Conservation (phyloP, 1,140 invertebrate species). For the Drosophila kikkawai region DNA sequence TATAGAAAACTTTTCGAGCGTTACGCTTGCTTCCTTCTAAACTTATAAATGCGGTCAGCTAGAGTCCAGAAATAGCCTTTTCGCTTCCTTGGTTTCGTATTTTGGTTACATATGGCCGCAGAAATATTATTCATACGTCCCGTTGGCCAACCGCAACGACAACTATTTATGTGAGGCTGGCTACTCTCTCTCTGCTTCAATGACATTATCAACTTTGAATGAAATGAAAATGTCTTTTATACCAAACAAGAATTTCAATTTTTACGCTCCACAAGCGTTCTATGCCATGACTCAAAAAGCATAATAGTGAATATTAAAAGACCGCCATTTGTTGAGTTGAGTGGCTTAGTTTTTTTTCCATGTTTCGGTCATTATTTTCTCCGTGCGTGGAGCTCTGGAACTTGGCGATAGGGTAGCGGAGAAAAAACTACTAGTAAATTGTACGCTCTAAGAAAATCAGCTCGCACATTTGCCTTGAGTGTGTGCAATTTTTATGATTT, state of each 20-base stretch:
- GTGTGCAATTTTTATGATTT: slow-evolving; percentile 42
- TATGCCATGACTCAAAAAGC: background rate
- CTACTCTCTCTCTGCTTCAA: slow-evolving; percentile 28
- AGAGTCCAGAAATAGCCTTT: slow-evolving; percentile 25
- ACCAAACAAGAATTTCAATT: slow-evolving; percentile 37
- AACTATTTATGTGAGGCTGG: slow-evolving; percentile 57
- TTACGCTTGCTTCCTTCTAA: background rate
- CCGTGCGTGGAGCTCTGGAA: background rate
- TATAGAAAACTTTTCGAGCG: slow-evolving; percentile 2
- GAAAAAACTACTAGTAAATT: slow-evolving; percentile 27
- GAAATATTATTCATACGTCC: slow-evolving; percentile 64
- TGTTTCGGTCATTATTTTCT: slow-evolving; percentile 19
- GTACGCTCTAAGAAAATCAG: slow-evolving; percentile 37
- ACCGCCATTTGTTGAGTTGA: slow-evolving; percentile 26
- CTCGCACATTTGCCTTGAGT: slow-evolving; percentile 21
- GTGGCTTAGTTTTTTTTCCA: slow-evolving; percentile 38
- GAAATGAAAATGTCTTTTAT: slow-evolving; percentile 39
- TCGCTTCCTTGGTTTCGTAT: slow-evolving; percentile 37
- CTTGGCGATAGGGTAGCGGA: background rate
- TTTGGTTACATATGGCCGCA: slow-evolving; percentile 31
- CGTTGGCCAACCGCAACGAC: slow-evolving; percentile 50
- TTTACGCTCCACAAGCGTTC: slow-evolving; percentile 16
- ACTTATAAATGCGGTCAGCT: slow-evolving; percentile 13
- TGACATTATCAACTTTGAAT: slow-evolving; percentile 53
- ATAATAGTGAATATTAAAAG: slow-evolving; percentile 42